Percentiles rank a stretch among this genome's conserved stretches.
Conservation (phyloP, 2,113 vertebrate genomes). For the Sylvietta virens region DNA sequence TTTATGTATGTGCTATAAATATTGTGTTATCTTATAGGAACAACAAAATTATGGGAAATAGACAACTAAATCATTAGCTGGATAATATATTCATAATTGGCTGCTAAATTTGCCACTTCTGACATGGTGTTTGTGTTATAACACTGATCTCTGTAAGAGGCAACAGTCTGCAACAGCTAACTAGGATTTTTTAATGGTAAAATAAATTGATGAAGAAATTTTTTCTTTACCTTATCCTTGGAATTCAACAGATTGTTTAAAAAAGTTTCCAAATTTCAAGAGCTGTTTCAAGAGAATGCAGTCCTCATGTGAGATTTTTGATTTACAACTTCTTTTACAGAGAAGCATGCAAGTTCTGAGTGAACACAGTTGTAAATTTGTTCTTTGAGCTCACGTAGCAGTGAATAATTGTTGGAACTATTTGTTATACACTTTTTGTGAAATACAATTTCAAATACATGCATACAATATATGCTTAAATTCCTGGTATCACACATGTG, state of each 20-base stretch:
- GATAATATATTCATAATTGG: not conserved
- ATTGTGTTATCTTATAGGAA: not conserved
- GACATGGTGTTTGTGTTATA: not conserved
- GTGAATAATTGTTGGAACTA: not conserved
- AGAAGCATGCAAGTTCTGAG: not conserved
- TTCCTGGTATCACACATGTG: not conserved
- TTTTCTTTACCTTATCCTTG: not conserved
- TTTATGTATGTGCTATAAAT: not conserved
- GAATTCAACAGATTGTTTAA: not conserved
- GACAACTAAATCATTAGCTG: not conserved
- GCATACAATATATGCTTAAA: not conserved
- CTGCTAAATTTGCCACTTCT: not conserved
- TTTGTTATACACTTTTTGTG: not conserved
- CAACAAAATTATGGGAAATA: not conserved
- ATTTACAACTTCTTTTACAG: not conserved
- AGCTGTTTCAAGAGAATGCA: not conserved
- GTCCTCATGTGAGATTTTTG: rapidly evolving
- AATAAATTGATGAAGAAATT: not conserved
- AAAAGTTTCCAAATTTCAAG: not conserved
- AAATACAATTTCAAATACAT: not conserved
- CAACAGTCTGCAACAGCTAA: not conserved
- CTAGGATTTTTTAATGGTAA: not conserved
- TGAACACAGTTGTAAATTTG: not conserved
- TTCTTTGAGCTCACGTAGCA: not conserved
- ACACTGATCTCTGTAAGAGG: not conserved